Evolutionary conservation across 2,797 vertebrate species (phyloP).

Genomic region (Galagoides demidoff): DNA sequence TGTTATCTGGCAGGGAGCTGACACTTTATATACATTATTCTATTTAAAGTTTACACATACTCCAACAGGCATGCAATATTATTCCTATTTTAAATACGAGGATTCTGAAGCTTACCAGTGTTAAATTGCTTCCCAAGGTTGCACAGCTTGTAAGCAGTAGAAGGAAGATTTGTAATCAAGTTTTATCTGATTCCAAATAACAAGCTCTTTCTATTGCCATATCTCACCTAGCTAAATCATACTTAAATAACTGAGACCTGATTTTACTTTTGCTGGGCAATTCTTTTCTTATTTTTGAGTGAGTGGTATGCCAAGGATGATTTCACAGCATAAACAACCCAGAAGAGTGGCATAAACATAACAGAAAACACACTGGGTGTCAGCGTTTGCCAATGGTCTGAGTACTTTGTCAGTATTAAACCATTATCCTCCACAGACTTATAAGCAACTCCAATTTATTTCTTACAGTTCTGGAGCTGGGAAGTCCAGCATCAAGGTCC

Average conservation of each 20-base stretch:
- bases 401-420: background rate
- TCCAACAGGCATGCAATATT: background rate
- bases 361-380: background rate
- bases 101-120: background rate
- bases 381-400: background rate
- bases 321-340: background rate
- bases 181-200: background rate
- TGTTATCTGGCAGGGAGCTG: background rate
- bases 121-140: slow-evolving; percentile 22
- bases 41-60: slow-evolving; percentile 26
- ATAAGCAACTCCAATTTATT: background rate
- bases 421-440: background rate
- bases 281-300: background rate
- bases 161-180: slow-evolving; percentile 1
- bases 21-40: slow-evolving; percentile 23
- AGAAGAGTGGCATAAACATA: background rate
- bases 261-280: background rate
- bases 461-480: background rate
- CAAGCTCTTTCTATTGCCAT: background rate
- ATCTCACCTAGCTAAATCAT: background rate
- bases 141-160: background rate
- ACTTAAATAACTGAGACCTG: background rate
- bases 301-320: background rate
- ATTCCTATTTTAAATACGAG: slow-evolving; percentile 16
- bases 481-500: no score